Conservation (phyloP, 2,113 vertebrate species). For the Platycercus adscitus region DNA sequence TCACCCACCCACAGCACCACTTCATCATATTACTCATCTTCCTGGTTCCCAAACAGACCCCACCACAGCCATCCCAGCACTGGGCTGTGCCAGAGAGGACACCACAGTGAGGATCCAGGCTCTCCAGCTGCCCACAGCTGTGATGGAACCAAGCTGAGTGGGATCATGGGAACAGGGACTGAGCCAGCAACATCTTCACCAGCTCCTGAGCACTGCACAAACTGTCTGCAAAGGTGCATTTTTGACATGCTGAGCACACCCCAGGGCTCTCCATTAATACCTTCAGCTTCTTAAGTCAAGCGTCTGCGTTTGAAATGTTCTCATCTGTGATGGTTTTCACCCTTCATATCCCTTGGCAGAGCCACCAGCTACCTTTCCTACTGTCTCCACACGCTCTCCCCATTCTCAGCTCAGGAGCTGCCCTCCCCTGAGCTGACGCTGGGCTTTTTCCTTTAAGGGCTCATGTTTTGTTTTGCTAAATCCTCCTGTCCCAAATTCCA, state of each 20-base stretch:
- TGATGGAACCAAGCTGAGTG: rapidly evolving
- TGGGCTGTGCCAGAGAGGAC: neutral
- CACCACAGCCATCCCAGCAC: neutral
- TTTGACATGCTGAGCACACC: neutral
- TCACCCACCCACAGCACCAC: rapidly evolving
- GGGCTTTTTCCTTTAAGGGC: slow-evolving; percentile 16
- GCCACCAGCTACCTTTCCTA: neutral
- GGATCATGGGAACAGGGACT: neutral
- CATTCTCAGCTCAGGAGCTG: neutral
- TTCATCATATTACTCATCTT: neutral
- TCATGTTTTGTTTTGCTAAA: neutral
- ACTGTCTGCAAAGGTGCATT: neutral
- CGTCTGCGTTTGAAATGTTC: neutral
- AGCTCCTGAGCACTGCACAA: neutral
- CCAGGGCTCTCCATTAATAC: neutral
- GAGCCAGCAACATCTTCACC: neutral
- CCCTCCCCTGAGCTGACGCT: neutral
- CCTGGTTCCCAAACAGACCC: neutral
- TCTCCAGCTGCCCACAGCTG: neutral
- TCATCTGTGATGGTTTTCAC: neutral
- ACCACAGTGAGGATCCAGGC: rapidly evolving
- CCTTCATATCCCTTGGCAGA: neutral
- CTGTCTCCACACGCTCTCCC: neutral
- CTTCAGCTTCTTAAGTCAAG: slow-evolving; percentile 29
- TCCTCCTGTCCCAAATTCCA: slow-evolving; percentile 29